Evolutionary conservation across 2,797 vertebrate genomes (phyloP).

Genomic region (Nannoperca obscura): DNA sequence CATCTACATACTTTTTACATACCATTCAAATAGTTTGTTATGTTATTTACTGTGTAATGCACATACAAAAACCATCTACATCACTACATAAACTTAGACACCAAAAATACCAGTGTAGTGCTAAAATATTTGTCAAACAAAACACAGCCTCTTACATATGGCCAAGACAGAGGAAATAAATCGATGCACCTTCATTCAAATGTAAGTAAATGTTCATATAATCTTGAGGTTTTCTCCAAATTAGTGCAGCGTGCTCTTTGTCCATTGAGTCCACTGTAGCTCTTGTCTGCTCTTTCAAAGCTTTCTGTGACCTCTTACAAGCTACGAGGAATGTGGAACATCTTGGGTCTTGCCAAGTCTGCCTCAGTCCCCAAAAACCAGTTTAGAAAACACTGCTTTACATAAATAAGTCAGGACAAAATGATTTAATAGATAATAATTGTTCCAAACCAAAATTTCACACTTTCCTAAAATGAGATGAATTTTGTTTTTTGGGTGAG

Average conservation of each 20-base stretch:
- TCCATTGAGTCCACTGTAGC: not conserved
- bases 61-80: not conserved
- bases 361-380: constrained; percentile 15
- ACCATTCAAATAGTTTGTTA: not conserved
- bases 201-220: constrained; percentile 10
- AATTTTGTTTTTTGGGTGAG: constrained; percentile 21
- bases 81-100: not conserved
- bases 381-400: constrained; percentile 17
- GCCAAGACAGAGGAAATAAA: constrained; percentile 7
- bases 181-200: constrained; percentile 27
- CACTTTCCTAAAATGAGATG: constrained; percentile 25
- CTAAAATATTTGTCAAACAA: not conserved
- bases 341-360: constrained; percentile 27
- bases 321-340: constrained; percentile 30
- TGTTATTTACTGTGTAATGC: not conserved
- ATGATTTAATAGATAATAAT: not conserved
- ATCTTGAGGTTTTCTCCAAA: constrained; percentile 15
- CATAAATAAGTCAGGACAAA: constrained; percentile 3
- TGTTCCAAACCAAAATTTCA: constrained; percentile 10
- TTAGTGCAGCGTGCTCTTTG: constrained; percentile 5
- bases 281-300: constrained; percentile 36
- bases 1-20: not conserved
- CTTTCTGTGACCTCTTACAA: constrained; percentile 41
- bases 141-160: not conserved
- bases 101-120: not conserved